phyloP scores from a whole-genome alignment of 1,140 invertebrate genomes.

The Euwallacea fornicatus region DNA sequence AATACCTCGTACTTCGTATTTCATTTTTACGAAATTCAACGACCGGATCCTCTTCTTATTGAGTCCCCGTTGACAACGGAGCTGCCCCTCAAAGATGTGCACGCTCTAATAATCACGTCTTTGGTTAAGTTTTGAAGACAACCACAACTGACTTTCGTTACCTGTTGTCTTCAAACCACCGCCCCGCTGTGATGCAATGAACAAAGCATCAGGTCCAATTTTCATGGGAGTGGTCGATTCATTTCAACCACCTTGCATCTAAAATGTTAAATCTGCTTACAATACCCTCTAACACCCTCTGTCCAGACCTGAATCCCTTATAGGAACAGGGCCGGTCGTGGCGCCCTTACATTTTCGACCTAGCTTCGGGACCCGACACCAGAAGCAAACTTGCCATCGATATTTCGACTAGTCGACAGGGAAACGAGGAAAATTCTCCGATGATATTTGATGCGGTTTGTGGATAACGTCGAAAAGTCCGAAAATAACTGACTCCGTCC shows the following conservation, averaged over 20 bases:
- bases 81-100: not conserved
- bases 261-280: constrained; percentile 37
- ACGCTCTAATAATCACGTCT: not conserved
- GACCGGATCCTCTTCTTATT: not conserved
- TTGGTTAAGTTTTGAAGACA: constrained; percentile 13
- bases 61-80: not conserved
- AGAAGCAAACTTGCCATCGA: too few species aligned
- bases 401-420: too few species aligned
- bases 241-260: constrained; percentile 43
- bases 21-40: not conserved
- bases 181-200: constrained; percentile 37
- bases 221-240: constrained; percentile 40
- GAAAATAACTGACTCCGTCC: too few species aligned
- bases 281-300: constrained; percentile 34
- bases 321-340: not conserved
- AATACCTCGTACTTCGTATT: not conserved
- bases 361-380: too few species aligned
- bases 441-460: too few species aligned
- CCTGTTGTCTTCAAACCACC: constrained; percentile 32
- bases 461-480: too few species aligned
- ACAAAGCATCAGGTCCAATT: constrained; percentile 35
- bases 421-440: too few species aligned
- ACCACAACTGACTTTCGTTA: constrained; percentile 30
- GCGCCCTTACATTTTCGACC: too few species aligned
- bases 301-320: constrained; percentile 9